Conservation (phyloP, 2,888 invertebrate species). For the Acholoe squamosa region DNA sequence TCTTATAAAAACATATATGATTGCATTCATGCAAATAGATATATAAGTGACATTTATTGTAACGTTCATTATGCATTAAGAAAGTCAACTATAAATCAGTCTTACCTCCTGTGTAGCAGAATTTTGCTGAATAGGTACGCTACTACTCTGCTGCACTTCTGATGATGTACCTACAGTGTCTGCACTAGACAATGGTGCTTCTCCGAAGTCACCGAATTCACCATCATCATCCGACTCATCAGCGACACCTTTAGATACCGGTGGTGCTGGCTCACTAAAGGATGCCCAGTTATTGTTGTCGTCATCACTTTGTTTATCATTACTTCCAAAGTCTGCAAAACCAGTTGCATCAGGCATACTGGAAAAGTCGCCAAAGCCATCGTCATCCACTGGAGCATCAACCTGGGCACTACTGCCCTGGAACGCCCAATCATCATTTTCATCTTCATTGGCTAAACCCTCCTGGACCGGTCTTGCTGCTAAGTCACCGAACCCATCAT, state of each 20-base stretch:
- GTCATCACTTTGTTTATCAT: background rate
- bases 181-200: conserved; percentile 17
- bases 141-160: background rate
- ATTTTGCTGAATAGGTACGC: background rate
- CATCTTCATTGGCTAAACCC: background rate
- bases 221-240: conserved; percentile 48
- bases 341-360: background rate
- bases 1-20: too few relatives aligned
- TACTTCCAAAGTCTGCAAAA: conserved; percentile 37
- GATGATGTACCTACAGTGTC: background rate
- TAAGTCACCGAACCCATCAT: conserved; percentile 53
- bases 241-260: background rate
- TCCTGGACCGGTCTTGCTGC: background rate
- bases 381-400: background rate
- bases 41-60: too few relatives aligned
- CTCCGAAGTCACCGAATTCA: conserved; percentile 64
- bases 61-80: too few relatives aligned
- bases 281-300: conserved; percentile 60
- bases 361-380: conserved; percentile 47
- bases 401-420: background rate
- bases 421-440: conserved; percentile 18
- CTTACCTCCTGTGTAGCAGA: background rate
- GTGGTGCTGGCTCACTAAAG: background rate
- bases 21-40: too few relatives aligned
- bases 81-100: background rate